Conservation (phyloP, 30 jellyfish, hydroid and myxozoan species). For the Rhopilema esculentum region DNA sequence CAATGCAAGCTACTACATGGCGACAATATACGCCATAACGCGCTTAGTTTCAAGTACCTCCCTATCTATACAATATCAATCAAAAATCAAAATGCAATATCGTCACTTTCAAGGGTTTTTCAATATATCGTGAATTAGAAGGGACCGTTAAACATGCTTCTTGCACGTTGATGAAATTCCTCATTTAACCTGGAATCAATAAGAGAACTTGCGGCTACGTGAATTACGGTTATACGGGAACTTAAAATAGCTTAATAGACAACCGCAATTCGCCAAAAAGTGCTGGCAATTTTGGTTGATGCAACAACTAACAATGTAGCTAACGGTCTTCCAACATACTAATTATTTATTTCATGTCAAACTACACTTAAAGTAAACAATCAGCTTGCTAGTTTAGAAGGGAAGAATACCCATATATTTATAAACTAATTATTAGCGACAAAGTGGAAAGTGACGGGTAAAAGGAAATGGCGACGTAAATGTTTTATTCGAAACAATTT, state of each 20-base stretch:
- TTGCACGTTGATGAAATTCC: neutral
- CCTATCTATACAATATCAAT: neutral
- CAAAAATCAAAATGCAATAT: neutral
- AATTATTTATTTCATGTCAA: too few relatives aligned
- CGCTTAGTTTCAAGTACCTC: neutral
- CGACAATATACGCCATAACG: neutral
- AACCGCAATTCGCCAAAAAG: too few relatives aligned
- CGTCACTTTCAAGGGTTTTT: neutral
- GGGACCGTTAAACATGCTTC: neutral
- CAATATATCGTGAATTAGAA: neutral
- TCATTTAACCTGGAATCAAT: neutral
- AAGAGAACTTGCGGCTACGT: neutral
- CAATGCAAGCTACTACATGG: neutral
- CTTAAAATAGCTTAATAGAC: too few relatives aligned
- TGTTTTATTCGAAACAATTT: neutral
- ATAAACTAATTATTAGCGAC: too few relatives aligned
- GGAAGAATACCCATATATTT: too few relatives aligned
- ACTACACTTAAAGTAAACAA: too few relatives aligned
- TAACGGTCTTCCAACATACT: too few relatives aligned
- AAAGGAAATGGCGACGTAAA: too few relatives aligned
- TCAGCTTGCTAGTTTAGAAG: too few relatives aligned
- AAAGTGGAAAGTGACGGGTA: neutral
- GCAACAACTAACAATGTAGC: too few relatives aligned
- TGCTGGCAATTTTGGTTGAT: too few relatives aligned
- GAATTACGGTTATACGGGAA: neutral